Percentiles rank a stretch among this genome's conserved stretches.
These are phyloP conservation scores for Nephotettix cincticeps DNA, from an alignment of 1,140 invertebrate genomes.

Conservation along the genomic window DNA sequence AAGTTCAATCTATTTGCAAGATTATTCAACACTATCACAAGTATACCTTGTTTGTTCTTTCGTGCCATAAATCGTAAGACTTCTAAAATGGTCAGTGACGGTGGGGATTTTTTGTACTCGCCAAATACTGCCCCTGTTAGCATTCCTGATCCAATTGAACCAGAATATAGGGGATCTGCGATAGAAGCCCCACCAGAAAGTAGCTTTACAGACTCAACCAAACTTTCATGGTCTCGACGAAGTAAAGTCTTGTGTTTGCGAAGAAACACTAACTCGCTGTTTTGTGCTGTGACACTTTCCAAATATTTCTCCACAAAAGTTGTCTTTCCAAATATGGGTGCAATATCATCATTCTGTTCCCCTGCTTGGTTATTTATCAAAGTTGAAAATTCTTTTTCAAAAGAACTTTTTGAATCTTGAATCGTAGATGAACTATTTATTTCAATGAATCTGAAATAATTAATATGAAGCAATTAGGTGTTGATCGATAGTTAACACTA, in stretches of 20 bases:
- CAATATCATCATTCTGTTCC: too few relatives aligned
- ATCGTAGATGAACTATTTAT: too few relatives aligned
- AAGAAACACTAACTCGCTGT: not conserved
- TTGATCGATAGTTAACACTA: too few relatives aligned
- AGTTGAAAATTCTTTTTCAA: too few relatives aligned
- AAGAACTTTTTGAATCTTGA: too few relatives aligned
- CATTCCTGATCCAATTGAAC: not conserved
- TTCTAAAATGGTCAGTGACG: not conserved
- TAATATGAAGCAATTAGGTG: too few relatives aligned
- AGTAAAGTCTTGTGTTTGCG: not conserved
- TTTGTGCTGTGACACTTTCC: not conserved
- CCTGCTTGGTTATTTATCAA: too few relatives aligned
- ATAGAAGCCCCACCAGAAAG: not conserved
- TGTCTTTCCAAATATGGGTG: not conserved
- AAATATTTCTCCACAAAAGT: not conserved
- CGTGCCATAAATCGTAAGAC: not conserved
- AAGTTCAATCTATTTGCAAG: slow-evolving; percentile 66
- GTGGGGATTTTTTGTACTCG: not conserved
- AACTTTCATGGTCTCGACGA: not conserved
- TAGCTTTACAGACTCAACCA: not conserved
- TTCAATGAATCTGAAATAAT: too few relatives aligned
- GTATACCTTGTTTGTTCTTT: slow-evolving; percentile 47
- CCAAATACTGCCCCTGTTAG: slow-evolving; percentile 3
- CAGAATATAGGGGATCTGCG: not conserved
- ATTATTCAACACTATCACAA: slow-evolving; percentile 63